Evolutionary conservation across 2,888 invertebrate genomes (phyloP).

Genomic region (Stenoptilia bipunctidactyla): DNA sequence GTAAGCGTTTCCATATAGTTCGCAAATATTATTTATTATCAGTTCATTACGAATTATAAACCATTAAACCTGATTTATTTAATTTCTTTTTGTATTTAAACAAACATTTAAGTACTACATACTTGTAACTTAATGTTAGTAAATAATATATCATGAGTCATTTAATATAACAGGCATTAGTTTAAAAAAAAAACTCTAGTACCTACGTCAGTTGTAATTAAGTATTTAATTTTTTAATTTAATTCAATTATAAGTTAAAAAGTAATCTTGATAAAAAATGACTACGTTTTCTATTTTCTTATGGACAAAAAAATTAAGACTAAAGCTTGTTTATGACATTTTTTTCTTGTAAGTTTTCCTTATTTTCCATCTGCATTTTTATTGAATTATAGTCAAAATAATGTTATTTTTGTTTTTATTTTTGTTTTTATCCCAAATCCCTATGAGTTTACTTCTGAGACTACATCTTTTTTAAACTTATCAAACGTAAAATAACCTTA

Average conservation of each 20-base stretch:
- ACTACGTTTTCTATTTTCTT: constrained; percentile 50
- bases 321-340: constrained; percentile 67
- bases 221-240: constrained; percentile 71
- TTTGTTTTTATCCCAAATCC: constrained; percentile 24
- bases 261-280: constrained; percentile 51
- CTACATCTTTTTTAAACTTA: too few relatives aligned
- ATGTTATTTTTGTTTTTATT: constrained; percentile 54
- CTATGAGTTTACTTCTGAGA: too few relatives aligned
- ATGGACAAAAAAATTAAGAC: constrained; percentile 60
- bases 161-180: constrained; percentile 67
- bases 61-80: constrained; percentile 67
- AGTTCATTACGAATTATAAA: constrained; percentile 67
- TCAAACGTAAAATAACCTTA: too few relatives aligned
- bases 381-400: constrained; percentile 70
- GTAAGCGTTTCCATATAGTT: constrained; percentile 64
- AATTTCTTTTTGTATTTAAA: constrained; percentile 68
- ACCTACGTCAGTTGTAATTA: constrained; percentile 66
- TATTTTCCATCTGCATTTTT: constrained; percentile 70
- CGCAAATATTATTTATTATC: constrained; percentile 70
- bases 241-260: constrained; percentile 59
- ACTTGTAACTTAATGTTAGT: constrained; percentile 52
- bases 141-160: constrained; percentile 61
- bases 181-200: constrained; percentile 49
- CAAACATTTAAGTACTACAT: constrained; percentile 54
- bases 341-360: constrained; percentile 62